phyloP scores from a whole-genome alignment of 2,113 vertebrate species.

The human region DNA sequence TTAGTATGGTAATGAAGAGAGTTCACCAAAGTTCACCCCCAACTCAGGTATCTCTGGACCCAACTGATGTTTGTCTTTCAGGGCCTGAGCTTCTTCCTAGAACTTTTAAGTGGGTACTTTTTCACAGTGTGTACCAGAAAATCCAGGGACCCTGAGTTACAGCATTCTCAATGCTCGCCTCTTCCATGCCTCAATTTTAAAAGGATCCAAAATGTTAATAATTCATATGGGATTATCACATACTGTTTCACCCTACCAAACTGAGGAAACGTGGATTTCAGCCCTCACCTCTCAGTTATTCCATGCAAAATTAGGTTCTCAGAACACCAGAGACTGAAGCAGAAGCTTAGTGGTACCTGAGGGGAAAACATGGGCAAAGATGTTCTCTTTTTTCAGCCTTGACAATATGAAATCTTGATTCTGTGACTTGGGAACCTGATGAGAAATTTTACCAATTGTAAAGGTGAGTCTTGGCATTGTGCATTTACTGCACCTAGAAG shows the following conservation, averaged over 20 bases:
- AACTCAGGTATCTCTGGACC: too few relatives aligned
- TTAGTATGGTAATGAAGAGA: too few relatives aligned
- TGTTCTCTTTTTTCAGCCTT: neutral
- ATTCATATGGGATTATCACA: neutral
- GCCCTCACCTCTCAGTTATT: neutral
- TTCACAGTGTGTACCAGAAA: too few relatives aligned
- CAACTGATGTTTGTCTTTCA: too few relatives aligned
- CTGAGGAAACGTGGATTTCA: neutral
- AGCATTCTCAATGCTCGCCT: neutral
- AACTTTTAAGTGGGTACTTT: too few relatives aligned
- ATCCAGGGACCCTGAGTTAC: too few relatives aligned
- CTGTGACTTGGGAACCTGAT: neutral
- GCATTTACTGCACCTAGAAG: neutral
- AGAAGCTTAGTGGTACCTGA: neutral
- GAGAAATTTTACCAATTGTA: neutral
- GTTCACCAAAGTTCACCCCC: too few relatives aligned
- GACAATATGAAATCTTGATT: neutral
- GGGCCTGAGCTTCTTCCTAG: too few relatives aligned
- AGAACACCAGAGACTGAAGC: neutral
- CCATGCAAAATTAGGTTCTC: neutral
- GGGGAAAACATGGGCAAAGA: neutral
- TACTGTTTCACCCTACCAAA: neutral
- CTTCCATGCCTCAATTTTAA: neutral
- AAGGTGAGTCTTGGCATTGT: neutral
- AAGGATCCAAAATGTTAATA: neutral